These are phyloP conservation scores for Nebria ingens DNA, from an alignment of 1,140 invertebrate genomes.

Conservation along the genomic window DNA sequence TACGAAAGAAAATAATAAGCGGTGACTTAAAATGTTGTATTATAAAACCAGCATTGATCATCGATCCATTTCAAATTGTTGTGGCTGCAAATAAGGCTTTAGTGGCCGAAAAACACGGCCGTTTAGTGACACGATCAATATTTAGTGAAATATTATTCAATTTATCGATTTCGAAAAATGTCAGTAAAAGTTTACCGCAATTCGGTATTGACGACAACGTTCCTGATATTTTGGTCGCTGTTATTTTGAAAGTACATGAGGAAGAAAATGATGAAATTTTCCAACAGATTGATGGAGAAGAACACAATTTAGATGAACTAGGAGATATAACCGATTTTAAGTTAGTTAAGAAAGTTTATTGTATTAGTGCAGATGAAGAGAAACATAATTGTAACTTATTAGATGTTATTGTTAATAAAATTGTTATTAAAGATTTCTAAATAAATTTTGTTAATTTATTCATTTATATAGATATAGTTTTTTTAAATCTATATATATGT, in stretches of 20 bases:
- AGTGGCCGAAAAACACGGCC: constrained; percentile 36
- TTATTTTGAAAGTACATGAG: constrained; percentile 37
- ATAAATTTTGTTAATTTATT: constrained; percentile 1
- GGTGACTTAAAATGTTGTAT: constrained; percentile 48
- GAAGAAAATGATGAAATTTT: constrained; percentile 31
- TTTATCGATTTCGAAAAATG: constrained; percentile 57
- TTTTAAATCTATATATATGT: neutral
- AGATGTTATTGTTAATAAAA: constrained; percentile 48
- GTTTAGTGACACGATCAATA: constrained; percentile 48
- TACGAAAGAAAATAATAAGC: constrained; percentile 41
- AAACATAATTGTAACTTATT: constrained; percentile 40
- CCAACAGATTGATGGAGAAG: constrained; percentile 39
- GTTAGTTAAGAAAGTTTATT: constrained; percentile 34
- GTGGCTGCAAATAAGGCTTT: constrained; percentile 59
- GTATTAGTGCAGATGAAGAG: constrained; percentile 35
- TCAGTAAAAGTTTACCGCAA: constrained; percentile 48
- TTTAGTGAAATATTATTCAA: constrained; percentile 59
- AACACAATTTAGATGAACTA: neutral
- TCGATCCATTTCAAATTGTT: constrained; percentile 52
- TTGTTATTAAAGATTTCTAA: constrained; percentile 42
- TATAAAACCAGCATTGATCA: constrained; percentile 49
- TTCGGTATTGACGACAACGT: constrained; percentile 51
- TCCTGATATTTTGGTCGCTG: constrained; percentile 42
- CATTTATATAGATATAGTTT: neutral
- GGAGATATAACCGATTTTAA: neutral